Evolutionary conservation across 2,113 vertebrate genomes (phyloP).

Genomic region (Leucosticte australis): DNA sequence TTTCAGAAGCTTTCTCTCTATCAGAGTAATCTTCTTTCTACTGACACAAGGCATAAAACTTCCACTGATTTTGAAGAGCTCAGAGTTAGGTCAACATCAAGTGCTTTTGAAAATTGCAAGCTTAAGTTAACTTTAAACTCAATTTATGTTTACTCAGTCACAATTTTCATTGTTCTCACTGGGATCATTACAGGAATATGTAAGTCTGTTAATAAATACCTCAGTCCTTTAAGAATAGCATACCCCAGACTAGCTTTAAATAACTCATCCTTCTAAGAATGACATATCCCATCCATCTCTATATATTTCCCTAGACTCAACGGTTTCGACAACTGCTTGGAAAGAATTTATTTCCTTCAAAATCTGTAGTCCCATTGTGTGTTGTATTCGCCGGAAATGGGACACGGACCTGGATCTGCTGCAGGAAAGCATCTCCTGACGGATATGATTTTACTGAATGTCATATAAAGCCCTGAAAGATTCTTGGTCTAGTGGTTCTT

Average conservation of each 20-base stretch:
- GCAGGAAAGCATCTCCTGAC: conserved; percentile 45
- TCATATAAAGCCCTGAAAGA: conserved; percentile 18
- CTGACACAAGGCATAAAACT: not conserved
- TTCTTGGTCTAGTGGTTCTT: conserved; percentile 16
- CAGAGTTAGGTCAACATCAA: not conserved
- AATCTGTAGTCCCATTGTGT: conserved; percentile 56
- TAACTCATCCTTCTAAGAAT: conserved; percentile 55
- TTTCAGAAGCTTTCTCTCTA: conserved; percentile 1
- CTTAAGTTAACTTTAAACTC: conserved; percentile 36
- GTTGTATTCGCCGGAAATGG: conserved; percentile 38
- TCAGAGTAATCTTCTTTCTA: not conserved
- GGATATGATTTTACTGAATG: conserved; percentile 46
- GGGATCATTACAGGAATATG: conserved; percentile 40
- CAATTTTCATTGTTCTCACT: conserved; percentile 46
- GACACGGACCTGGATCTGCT: conserved; percentile 9
- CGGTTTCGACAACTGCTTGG: conserved; percentile 50
- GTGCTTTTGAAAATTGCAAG: not conserved
- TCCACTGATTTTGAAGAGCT: not conserved
- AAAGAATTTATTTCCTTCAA: conserved; percentile 60
- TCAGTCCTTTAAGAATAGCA: conserved; percentile 37
- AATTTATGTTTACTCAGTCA: conserved; percentile 33
- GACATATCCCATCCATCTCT: conserved; percentile 56
- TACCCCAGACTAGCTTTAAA: conserved; percentile 42
- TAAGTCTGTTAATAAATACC: conserved; percentile 59
- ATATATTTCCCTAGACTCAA: conserved; percentile 60